Conservation (phyloP, 2,888 invertebrate species). For the Caenorhabditis parvicauda region DNA sequence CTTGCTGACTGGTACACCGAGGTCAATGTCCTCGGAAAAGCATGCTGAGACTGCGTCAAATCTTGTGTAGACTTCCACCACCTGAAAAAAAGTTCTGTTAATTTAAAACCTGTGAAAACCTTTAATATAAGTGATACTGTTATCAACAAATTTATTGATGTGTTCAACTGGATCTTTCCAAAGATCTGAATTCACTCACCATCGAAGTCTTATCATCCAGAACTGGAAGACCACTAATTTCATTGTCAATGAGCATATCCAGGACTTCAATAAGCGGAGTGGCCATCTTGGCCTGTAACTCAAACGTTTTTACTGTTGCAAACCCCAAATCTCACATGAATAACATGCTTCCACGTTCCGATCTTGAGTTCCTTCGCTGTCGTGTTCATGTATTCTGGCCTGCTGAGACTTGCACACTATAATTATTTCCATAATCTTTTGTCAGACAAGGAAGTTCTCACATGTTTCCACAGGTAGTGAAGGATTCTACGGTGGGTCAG, state of each 20-base stretch:
- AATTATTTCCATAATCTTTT: conserved; percentile 2
- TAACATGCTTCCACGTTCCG: conserved; percentile 32
- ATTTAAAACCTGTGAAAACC: background rate
- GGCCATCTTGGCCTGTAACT: conserved; percentile 22
- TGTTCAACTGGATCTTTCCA: background rate
- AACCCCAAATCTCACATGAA: conserved; percentile 18
- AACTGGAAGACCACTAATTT: conserved; percentile 37
- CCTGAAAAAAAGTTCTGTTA: conserved; percentile 13
- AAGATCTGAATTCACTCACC: conserved; percentile 4
- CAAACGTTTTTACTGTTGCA: background rate
- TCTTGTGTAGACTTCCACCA: conserved; percentile 33
- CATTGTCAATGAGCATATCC: conserved; percentile 34
- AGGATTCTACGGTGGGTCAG: conserved; percentile 35
- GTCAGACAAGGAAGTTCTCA: background rate
- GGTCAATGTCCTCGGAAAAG: conserved; percentile 25
- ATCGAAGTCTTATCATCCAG: conserved; percentile 19
- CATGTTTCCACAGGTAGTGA: conserved; percentile 36
- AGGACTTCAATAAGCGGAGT: conserved; percentile 33
- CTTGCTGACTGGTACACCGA: conserved; percentile 22
- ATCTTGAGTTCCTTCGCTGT: conserved; percentile 22
- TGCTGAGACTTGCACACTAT: conserved; percentile 30
- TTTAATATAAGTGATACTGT: background rate
- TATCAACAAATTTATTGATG: background rate
- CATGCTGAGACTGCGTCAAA: conserved; percentile 36
- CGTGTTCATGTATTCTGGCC: conserved; percentile 22